A percentile compares a stretch with the other conserved stretches of the same genome.
Conservation (phyloP, 2,888 invertebrate genomes). For the Julus scanicus region DNA sequence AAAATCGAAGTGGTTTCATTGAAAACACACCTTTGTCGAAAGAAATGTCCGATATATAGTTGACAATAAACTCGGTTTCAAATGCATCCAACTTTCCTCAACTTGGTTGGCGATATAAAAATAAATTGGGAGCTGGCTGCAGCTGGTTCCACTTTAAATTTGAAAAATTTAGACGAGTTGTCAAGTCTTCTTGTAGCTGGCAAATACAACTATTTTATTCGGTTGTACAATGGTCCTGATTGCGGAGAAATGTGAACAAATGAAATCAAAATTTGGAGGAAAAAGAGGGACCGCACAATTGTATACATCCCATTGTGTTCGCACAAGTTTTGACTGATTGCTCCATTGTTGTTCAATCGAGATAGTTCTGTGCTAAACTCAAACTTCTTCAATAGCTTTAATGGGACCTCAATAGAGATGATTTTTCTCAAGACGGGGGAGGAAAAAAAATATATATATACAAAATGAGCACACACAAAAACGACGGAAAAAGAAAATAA, state of each 20-base stretch:
- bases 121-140: conserved; percentile 5
- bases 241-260: conserved; percentile 41
- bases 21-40: background rate
- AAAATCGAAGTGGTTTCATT: conserved; percentile 2
- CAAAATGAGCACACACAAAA: background rate
- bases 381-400: conserved; percentile 39
- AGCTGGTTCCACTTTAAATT: conserved; percentile 35
- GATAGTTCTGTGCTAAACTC: conserved; percentile 1
- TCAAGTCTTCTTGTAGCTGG: background rate
- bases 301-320: conserved; percentile 1
- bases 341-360: conserved; percentile 36
- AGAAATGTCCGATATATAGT: background rate
- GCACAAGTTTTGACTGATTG: conserved; percentile 32
- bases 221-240: conserved; percentile 9
- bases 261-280: conserved; percentile 30
- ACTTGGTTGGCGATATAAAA: background rate
- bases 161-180: conserved; percentile 17
- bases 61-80: background rate
- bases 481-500: background rate
- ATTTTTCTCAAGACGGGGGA: background rate
- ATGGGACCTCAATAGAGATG: conserved; percentile 39
- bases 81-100: background rate
- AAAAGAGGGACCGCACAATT: conserved; percentile 26
- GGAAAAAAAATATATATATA: background rate
- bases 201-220: conserved; percentile 16